Conservation (phyloP, 2,113 vertebrate genomes). For the Rousettus leschenaultii region DNA sequence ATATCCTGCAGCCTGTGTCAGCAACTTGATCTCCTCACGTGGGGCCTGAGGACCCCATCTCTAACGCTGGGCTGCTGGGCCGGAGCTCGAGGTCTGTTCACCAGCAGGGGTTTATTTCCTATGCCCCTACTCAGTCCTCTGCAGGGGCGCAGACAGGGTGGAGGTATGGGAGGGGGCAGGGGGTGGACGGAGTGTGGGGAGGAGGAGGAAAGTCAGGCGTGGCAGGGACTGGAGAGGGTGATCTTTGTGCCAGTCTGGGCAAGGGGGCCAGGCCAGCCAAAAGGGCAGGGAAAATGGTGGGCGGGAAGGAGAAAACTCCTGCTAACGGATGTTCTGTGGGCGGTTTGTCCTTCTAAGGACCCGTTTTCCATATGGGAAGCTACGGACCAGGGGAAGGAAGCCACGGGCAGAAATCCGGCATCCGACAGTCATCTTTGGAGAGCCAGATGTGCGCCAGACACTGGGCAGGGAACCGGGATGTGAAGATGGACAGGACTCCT, state of each 20-base stretch:
- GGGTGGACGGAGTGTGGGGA: too few species aligned
- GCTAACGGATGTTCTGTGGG: neutral
- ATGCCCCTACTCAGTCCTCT: neutral
- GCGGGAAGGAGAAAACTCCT: neutral
- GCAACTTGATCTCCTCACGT: neutral
- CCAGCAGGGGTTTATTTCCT: neutral
- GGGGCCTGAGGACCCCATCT: neutral
- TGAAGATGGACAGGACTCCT: neutral
- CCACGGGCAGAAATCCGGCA: neutral
- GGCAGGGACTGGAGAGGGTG: neutral
- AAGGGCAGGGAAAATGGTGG: neutral
- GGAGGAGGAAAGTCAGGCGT: neutral
- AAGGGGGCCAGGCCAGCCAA: neutral
- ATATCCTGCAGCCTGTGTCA: neutral
- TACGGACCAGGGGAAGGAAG: neutral
- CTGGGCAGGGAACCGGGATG: too few species aligned
- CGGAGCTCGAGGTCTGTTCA: neutral
- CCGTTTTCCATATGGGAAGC: neutral
- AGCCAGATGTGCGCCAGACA: neutral
- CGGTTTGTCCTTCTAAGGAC: neutral
- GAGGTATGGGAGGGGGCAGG: too few species aligned
- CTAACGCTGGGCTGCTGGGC: neutral
- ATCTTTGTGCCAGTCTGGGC: neutral
- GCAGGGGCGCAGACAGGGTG: neutral
- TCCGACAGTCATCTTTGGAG: neutral